These are phyloP conservation scores for Calameuta idolon DNA, from an alignment of 2,888 invertebrate species.

Conservation along the genomic window DNA sequence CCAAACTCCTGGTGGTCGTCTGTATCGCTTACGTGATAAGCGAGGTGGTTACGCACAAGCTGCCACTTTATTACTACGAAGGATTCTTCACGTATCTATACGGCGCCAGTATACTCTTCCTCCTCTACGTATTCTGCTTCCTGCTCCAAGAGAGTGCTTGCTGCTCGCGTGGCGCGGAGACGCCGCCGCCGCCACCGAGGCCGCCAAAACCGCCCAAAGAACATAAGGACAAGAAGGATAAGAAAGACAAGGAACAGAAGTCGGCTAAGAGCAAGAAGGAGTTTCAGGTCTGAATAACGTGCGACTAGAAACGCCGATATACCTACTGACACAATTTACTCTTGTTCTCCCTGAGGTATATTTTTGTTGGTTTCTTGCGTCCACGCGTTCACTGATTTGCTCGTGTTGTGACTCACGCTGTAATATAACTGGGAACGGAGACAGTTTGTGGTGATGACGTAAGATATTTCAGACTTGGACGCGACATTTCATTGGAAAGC, in stretches of 20 bases:
- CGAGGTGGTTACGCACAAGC: conserved; percentile 92
- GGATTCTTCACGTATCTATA: conserved; percentile 95
- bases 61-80: conserved; percentile 93
- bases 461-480: not conserved
- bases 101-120: conserved; percentile 91
- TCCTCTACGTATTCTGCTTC: conserved; percentile 95
- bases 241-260: conserved; percentile 71
- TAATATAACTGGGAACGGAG: conserved; percentile 26
- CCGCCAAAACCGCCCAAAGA: conserved; percentile 75
- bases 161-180: conserved; percentile 77
- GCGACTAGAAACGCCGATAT: not conserved
- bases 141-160: conserved; percentile 91
- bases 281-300: conserved; percentile 65
- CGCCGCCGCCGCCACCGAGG: conserved; percentile 74
- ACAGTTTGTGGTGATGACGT: conserved; percentile 10
- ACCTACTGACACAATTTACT: not conserved
- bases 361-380: conserved; percentile 28
- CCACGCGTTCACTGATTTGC: not conserved
- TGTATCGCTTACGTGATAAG: conserved; percentile 95
- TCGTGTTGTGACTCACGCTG: conserved; percentile 10
- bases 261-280: conserved; percentile 73
- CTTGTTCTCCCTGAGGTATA: conserved; percentile 18
- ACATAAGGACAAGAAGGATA: conserved; percentile 74
- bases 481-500: not conserved
- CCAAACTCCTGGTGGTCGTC: conserved; percentile 91